These are phyloP conservation scores for Eupsilia transversa DNA, from an alignment of 2,888 invertebrate genomes.

Conservation along the genomic window DNA sequence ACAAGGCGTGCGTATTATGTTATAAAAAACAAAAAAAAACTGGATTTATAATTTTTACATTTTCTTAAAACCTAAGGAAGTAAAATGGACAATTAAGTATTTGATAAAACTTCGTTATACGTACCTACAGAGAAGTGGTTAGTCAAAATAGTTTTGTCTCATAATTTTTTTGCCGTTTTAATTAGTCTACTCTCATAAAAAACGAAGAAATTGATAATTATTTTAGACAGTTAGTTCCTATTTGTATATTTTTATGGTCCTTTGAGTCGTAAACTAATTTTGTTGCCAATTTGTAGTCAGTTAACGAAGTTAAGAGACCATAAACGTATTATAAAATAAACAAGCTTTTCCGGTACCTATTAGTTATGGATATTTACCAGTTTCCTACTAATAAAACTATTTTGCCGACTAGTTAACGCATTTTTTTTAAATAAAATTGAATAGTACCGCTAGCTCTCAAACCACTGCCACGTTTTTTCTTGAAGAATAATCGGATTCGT, in stretches of 20 bases:
- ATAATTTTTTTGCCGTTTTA: not conserved
- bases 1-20: too few species aligned
- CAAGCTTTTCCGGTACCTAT: slow-evolving; percentile 47
- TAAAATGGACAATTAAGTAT: not conserved
- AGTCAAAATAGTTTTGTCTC: not conserved
- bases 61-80: too few species aligned
- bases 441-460: not conserved
- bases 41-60: not conserved
- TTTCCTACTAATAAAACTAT: slow-evolving; percentile 33
- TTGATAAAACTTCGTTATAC: not conserved
- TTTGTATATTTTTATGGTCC: slow-evolving; percentile 38
- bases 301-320: slow-evolving; percentile 30
- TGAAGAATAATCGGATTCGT: not conserved
- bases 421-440: too few species aligned
- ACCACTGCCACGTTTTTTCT: not conserved
- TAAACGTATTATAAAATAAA: slow-evolving; percentile 51
- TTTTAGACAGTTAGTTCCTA: slow-evolving; percentile 1
- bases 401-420: slow-evolving; percentile 24
- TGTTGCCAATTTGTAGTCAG: slow-evolving; percentile 46
- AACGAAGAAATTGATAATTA: slow-evolving; percentile 2
- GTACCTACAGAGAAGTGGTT: not conserved
- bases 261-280: slow-evolving; percentile 51
- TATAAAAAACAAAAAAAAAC: too few species aligned
- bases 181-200: slow-evolving; percentile 20
- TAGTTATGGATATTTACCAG: slow-evolving; percentile 36